Percentiles rank a stretch among this genome's conserved stretches.
Evolutionary conservation across 2,113 vertebrate genomes (phyloP).

Genomic region (Falcunculus frontatus): DNA sequence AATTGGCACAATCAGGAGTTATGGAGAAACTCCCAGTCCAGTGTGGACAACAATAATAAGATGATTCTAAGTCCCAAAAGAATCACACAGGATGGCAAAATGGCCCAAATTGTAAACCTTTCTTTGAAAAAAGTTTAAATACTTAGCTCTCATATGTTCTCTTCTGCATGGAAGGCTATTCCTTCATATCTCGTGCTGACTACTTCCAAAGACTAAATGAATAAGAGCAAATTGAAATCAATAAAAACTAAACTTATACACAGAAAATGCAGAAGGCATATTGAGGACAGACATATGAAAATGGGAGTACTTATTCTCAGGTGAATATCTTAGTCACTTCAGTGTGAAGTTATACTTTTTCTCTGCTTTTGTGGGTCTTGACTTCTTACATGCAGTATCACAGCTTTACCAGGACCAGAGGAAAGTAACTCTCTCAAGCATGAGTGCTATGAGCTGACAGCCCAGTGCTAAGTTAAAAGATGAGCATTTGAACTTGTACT

Average conservation of each 20-base stretch:
- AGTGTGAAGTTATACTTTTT: background rate
- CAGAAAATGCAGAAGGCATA: background rate
- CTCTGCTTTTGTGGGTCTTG: background rate
- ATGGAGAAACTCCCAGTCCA: background rate
- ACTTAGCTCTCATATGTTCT: background rate
- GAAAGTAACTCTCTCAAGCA: background rate
- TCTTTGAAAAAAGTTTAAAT: background rate
- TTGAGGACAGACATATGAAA: background rate
- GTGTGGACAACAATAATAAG: background rate
- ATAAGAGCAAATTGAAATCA: background rate
- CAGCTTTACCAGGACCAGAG: background rate
- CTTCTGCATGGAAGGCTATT: background rate
- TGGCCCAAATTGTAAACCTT: background rate
- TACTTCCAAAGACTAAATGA: background rate
- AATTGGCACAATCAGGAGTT: background rate
- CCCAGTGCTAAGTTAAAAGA: background rate
- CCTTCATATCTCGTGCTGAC: background rate
- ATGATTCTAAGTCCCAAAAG: background rate
- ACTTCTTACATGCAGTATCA: background rate
- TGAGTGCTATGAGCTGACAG: background rate
- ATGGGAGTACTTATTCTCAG: background rate
- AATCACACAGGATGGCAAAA: background rate
- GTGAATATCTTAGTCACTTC: background rate
- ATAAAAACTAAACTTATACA: background rate
- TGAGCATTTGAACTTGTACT: background rate